Conservation (phyloP, 1,140 invertebrate genomes). For the Zophobas morio region DNA sequence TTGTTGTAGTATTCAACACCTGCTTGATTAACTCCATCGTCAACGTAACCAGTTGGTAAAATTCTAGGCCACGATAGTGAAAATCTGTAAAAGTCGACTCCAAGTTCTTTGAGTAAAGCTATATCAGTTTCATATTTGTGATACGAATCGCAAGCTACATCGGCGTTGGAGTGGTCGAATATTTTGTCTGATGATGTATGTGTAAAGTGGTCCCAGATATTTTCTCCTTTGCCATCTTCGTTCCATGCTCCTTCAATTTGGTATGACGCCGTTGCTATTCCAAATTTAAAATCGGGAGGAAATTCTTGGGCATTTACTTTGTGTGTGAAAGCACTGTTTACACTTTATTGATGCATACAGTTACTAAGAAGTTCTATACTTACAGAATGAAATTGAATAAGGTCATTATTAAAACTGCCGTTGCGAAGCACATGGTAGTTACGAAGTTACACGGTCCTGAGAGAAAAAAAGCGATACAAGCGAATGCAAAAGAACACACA, state of each 20-base stretch:
- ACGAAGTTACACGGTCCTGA: no score
- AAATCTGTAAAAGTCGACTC: conserved; percentile 71
- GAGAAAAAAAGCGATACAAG: no score
- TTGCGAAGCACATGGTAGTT: no score
- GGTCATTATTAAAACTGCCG: no score
- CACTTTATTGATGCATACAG: not conserved
- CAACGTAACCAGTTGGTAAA: conserved; percentile 58
- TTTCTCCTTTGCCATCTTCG: conserved; percentile 65
- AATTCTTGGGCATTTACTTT: conserved; percentile 61
- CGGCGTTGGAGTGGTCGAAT: conserved; percentile 62
- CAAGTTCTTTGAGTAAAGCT: conserved; percentile 67
- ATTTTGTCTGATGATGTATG: not conserved
- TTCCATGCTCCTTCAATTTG: conserved; percentile 68
- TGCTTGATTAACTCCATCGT: conserved; percentile 56
- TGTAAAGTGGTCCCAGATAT: conserved; percentile 28
- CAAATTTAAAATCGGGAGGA: conserved; percentile 68
- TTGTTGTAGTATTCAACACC: conserved; percentile 72
- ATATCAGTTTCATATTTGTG: conserved; percentile 73
- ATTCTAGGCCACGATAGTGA: conserved; percentile 75
- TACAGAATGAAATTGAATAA: no score
- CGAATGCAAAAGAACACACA: no score
- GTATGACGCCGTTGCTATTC: conserved; percentile 64
- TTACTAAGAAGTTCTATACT: not conserved
- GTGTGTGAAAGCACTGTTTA: not conserved
- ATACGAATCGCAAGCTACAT: conserved; percentile 74